phyloP scores from a whole-genome alignment of 2,113 vertebrate genomes.

The Orycteropus afer region DNA sequence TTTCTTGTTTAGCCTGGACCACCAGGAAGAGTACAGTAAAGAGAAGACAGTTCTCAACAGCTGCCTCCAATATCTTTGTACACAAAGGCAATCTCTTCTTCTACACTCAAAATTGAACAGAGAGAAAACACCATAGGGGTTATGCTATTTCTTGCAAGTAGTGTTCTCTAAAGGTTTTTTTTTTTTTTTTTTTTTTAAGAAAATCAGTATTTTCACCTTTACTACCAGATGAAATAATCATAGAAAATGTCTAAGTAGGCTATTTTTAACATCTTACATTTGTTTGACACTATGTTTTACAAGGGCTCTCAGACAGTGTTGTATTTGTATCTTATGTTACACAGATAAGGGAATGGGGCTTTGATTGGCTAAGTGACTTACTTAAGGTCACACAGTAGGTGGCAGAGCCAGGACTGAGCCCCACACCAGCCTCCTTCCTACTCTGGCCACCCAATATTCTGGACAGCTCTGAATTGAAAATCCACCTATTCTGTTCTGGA shows the following conservation, averaged over 20 bases:
- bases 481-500: not conserved
- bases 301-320: not conserved
- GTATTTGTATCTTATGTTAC: no score
- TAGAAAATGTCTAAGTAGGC: not conserved
- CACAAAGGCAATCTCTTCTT: not conserved
- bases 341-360: not conserved
- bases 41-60: not conserved
- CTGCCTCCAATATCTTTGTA: not conserved
- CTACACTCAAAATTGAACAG: accelerated
- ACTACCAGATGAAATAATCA: not conserved
- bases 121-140: not conserved
- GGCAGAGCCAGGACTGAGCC: not conserved
- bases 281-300: not conserved
- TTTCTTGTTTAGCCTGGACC: not conserved
- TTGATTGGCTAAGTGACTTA: not conserved
- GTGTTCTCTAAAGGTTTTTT: not conserved
- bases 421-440: not conserved
- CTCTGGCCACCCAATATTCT: not conserved
- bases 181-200: not conserved
- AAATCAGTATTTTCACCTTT: not conserved
- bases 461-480: not conserved
- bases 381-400: not conserved
- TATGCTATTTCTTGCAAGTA: not conserved
- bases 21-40: not conserved
- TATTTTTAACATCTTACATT: not conserved